Base-by-base conservation (phyloP, 2,888 invertebrate species). In the Apodemia mormo region DNA sequence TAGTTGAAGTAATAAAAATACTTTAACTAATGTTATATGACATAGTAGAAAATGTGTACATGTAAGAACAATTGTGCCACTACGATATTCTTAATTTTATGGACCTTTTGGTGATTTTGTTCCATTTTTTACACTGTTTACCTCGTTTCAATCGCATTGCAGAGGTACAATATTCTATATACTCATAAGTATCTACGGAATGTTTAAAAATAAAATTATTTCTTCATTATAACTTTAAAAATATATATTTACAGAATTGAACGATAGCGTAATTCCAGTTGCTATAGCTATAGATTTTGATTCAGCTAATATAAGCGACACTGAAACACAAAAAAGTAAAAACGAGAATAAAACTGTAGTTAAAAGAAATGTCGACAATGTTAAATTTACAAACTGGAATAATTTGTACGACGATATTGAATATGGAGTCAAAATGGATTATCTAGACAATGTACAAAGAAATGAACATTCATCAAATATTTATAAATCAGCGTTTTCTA, bases 401-500 rank as follows among this genome's bases (percentile, higher is more conserved):
- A 88, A 90, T 68, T 77, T 92, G 0, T 92, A 92, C 49, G 90
- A 92, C 43, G 75, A 76, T 29, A 88, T 90, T 2, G 92, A 92
- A 61, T 90, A 92, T 66, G 92, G 90, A 0, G 75, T 89, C 0
- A 81, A 82, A 70, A 43, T 76, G 1, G 87, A 80, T 69, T 75
- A 80, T 67, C 56, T 83, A 2, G 87, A 88, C 2, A 80, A 81
- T 58, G 72, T 78, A 1, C 22, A 80, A 0, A 77, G 79, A 56
- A 81, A 80, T 4, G 85, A 84, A 67, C 77, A 82, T 73, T 73
- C 79, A 0, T 71, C 72, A 0, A 80, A 79, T 12, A 76, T 77
- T 5, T 77, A 74, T 9, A 81, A 82, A 71, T 80, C 81, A 61
- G 77, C 84, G 10, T 68, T 89, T 1, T 83, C 80, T 61, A 83